Evolutionary conservation across 2,797 vertebrate genomes (phyloP).

Genomic region (Hyperoplus immaculatus): DNA sequence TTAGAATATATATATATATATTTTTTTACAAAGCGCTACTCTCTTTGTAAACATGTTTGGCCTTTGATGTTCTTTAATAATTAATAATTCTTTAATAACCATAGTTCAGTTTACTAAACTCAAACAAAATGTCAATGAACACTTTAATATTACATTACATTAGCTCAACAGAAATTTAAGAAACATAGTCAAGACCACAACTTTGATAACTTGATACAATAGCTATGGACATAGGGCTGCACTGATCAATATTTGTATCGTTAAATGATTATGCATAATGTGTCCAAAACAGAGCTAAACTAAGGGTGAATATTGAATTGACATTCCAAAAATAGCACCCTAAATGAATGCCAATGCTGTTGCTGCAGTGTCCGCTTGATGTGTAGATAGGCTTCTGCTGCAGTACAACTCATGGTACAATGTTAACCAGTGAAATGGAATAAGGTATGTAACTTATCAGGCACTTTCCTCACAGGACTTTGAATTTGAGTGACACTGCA

Average conservation of each 20-base stretch:
- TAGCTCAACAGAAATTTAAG: no score
- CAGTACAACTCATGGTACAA: no score
- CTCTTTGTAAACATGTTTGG: not conserved
- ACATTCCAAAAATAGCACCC: no score
- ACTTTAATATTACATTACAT: not conserved
- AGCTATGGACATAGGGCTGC: no score
- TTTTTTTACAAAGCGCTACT: not conserved
- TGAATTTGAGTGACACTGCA: slow-evolving; percentile 3
- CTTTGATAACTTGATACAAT: no score
- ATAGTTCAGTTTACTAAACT: not conserved
- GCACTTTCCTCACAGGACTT: not conserved
- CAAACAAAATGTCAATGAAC: not conserved
- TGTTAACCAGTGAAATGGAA: not conserved
- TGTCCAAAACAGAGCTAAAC: no score
- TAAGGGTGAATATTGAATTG: no score
- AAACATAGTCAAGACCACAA: no score
- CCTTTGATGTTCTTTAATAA: not conserved
- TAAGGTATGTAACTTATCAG: not conserved
- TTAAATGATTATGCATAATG: no score
- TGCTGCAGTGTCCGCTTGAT: no score
- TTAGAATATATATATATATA: not conserved
- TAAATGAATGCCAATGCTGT: not conserved
- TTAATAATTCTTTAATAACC: not conserved
- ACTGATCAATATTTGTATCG: no score
- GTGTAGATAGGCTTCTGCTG: no score